phyloP scores from a whole-genome alignment of 1,140 invertebrate species.

The Thaumatotibia leucotreta region DNA sequence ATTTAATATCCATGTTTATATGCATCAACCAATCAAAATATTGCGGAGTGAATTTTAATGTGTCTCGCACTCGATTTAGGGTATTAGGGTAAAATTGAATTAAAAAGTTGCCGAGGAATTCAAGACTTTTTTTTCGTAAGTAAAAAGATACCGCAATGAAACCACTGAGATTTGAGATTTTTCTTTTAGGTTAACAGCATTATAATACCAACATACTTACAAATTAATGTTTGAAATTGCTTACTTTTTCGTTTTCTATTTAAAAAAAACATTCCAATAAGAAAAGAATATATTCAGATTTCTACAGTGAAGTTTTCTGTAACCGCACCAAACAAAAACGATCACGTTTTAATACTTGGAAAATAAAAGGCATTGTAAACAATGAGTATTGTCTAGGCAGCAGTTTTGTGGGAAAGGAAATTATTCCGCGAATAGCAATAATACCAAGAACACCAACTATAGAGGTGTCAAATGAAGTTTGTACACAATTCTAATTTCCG shows the following conservation, averaged over 20 bases:
- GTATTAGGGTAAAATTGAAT: neutral
- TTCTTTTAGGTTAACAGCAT: too few species aligned
- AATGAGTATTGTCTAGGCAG: conserved; percentile 8
- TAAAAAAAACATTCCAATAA: too few species aligned
- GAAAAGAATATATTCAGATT: neutral
- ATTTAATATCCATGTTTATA: conserved; percentile 13
- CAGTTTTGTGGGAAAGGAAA: neutral
- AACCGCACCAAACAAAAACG: neutral
- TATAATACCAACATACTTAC: too few species aligned
- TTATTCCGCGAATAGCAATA: neutral
- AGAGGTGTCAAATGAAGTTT: neutral
- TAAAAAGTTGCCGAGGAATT: neutral
- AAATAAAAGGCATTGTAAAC: neutral
- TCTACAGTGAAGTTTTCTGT: neutral
- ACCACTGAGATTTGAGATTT: too few species aligned
- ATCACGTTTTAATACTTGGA: neutral
- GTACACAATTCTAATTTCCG: neutral
- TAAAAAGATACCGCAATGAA: too few species aligned
- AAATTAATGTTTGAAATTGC: too few species aligned
- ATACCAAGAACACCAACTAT: neutral
- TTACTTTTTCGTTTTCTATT: too few species aligned
- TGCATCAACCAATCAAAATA: conserved; percentile 13
- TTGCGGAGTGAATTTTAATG: conserved; percentile 5
- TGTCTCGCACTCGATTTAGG: neutral
- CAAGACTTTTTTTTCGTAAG: neutral